Base-by-base conservation (phyloP, 2,888 invertebrate genomes). In the Zaprionus lineosus region DNA sequence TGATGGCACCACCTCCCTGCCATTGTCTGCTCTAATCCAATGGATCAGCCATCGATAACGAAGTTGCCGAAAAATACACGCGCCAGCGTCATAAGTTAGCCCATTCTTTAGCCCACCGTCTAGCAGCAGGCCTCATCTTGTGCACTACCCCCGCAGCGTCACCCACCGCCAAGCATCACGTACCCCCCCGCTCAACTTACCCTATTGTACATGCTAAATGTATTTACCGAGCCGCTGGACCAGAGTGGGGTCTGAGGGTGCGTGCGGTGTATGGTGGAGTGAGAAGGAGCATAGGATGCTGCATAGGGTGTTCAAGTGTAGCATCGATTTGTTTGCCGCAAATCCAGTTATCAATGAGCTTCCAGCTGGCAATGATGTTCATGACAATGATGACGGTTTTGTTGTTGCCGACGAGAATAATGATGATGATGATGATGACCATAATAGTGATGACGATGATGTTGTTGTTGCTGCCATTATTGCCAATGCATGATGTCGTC, bases 271-370 rank as follows among this genome's bases (percentile, higher is more conserved):
- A n/a, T n/a, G n/a, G n/a, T n/a, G n/a, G n/a, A 6, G 15, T 0
- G 3, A 12, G 31, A 1, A 12, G 9, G 11, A 9, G 21, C 5
- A 11, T 26, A 8, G 16, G 19, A 21, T 46, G 63, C 36, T 53
- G 52, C 14, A 28, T 43, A 34, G 58, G 76, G 68, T 68, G 68
- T 69, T 70, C 51, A 62, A 69, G 72, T 60, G 61, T 68, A 61
- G 47, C 52, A 46, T 55, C 85, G 74, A 85, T 86, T 85, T 86
- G 85, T 84, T 86, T 76, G 71, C 70, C 67, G 67, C 72, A 86
- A 86, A 86, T 85, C 86, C 83, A 76, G 81, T 86, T 86, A 86
- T 86, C 84, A 83, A 85, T 72, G 84, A 74, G 72, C 68, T 43
- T 52, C 53, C 40, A 48, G 21, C 21, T 24, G 12, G 36, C 36